Base-by-base conservation (phyloP, 2,113 vertebrate genomes). In the Melanerpes aurifrons region DNA sequence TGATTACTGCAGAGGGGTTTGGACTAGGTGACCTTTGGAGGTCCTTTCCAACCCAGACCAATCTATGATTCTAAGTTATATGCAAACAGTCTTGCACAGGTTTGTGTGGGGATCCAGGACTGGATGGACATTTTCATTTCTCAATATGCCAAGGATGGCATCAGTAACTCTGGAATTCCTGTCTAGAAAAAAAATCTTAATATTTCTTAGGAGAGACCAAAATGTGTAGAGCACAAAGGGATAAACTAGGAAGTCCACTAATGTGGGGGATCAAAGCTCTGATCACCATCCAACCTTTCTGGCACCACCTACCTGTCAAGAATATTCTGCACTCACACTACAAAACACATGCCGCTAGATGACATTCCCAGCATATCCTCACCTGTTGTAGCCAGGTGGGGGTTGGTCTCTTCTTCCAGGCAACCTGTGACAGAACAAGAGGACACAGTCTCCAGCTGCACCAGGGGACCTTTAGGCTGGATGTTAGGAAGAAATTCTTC, bases 251-350 rank as follows among this genome's bases (percentile, higher is more conserved):
- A 24, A 94, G 86, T 26, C 47, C 48, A 68, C 57, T 67, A 62
- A 20, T 0, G 0, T 58, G 4, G n/a, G 72, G 18, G 11, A 58
- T 16, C 48, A 58, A 75, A 75, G 7, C 18, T 15, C 29, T 62
- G 31, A 8, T 47, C 40, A 7, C 25, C 48, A 31, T 29, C 45
- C 57, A 31, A 50, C 29, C 26, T 24, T 22, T 45, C n/a, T 4
- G 8, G 31, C n/a, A 86, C 13, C 26, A 69, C 20, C 9, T 37
- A 16, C 54, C 29, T 80, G 5, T 40, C n/a, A 58, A 47, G 35
- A 69, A 12, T 12, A 58, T 80, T 68, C 45, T 45, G 54, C 50
- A 72, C 56, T 57, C 16, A 15, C n/a, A 10, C 43, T 59, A 37
- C 10, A 26, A 54, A 91, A 29, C 26, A 20, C 14, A 10, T 5